A percentile compares a stretch with the other conserved stretches of the same genome.
Conservation (phyloP, 2,888 invertebrate species). For the Leptopilina drosophilae region DNA sequence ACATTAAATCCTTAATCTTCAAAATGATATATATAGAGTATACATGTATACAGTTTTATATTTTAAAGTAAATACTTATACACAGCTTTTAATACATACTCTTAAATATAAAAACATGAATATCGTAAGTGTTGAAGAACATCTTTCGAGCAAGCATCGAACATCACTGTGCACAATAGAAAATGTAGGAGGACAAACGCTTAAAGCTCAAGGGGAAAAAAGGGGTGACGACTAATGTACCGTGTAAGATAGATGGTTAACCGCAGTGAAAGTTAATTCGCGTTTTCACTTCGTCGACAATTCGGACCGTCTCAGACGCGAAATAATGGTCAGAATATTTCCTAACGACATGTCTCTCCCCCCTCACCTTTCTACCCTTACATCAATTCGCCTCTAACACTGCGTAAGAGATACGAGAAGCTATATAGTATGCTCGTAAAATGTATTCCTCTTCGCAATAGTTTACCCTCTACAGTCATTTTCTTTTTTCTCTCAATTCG, state of each 20-base stretch:
- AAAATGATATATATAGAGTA: background rate
- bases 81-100: no score
- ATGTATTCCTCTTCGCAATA: background rate
- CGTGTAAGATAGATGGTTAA: slow-evolving; percentile 73
- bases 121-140: slow-evolving; percentile 30
- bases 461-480: no score
- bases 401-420: background rate
- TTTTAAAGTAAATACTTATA: no score
- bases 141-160: slow-evolving; percentile 9
- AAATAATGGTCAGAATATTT: slow-evolving; percentile 64
- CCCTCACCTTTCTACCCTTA: slow-evolving; percentile 43
- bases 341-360: slow-evolving; percentile 62
- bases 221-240: slow-evolving; percentile 72
- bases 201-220: slow-evolving; percentile 59
- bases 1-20: slow-evolving; percentile 21
- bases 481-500: background rate
- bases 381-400: background rate
- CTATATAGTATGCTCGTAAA: slow-evolving; percentile 21
- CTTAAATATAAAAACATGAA: slow-evolving; percentile 2
- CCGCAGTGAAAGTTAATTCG: slow-evolving; percentile 69
- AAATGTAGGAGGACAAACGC: slow-evolving; percentile 50
- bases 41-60: no score
- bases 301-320: slow-evolving; percentile 32
- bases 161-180: slow-evolving; percentile 37
- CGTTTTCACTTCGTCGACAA: slow-evolving; percentile 66